Percentiles rank a stretch among this genome's conserved stretches.
phyloP scores from a whole-genome alignment of 2,113 vertebrate species.

The Taxidea taxus region DNA sequence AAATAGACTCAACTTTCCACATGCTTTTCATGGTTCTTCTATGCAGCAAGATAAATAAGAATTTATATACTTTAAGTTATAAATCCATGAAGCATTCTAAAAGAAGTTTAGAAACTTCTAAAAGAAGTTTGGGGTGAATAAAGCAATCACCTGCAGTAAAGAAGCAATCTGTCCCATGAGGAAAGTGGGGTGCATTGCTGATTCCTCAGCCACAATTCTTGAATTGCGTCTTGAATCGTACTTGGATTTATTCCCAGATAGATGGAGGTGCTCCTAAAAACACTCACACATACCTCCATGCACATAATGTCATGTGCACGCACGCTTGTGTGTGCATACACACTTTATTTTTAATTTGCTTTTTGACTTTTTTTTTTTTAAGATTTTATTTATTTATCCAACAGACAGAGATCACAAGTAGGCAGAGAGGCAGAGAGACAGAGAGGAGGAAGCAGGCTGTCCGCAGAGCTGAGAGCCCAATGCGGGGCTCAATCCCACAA shows the following conservation, averaged over 20 bases:
- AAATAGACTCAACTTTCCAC: slow-evolving; percentile 11
- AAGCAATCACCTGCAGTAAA: slow-evolving; percentile 47
- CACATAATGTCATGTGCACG: not conserved
- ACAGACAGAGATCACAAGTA: too few species aligned
- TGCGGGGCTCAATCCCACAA: too few species aligned
- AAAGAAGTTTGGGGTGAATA: not conserved
- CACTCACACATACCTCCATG: not conserved
- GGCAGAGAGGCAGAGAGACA: too few species aligned
- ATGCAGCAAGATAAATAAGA: slow-evolving; percentile 45
- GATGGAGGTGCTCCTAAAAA: not conserved
- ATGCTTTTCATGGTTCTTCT: not conserved
- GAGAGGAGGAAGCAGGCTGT: too few species aligned
- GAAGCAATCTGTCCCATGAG: slow-evolving; percentile 37
- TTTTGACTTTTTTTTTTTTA: too few species aligned
- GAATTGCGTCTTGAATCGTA: not conserved
- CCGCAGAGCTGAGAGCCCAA: too few species aligned
- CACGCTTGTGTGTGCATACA: not conserved
- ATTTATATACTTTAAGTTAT: slow-evolving; percentile 54
- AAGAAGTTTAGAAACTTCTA: slow-evolving; percentile 42
- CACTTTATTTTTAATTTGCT: not conserved
- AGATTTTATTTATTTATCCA: too few species aligned
- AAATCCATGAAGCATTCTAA: slow-evolving; percentile 32
- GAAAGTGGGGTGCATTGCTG: not conserved
- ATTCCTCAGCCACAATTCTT: not conserved
- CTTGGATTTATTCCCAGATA: not conserved